These are phyloP conservation scores for Drosophila lutescens DNA, from an alignment of 2,888 invertebrate species.

Conservation along the genomic window DNA sequence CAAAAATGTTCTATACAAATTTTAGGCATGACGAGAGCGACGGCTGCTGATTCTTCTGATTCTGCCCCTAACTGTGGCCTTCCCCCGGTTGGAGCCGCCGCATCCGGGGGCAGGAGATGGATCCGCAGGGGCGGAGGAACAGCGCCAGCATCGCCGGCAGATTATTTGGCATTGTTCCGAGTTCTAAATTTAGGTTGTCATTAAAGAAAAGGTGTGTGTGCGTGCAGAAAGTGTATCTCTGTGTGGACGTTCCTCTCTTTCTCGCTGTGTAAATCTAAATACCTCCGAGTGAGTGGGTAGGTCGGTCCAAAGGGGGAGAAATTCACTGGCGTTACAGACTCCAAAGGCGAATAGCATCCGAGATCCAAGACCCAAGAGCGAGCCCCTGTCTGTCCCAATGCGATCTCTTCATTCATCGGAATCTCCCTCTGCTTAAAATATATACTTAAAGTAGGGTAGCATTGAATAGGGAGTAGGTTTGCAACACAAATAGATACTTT, in stretches of 20 bases:
- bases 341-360: slow-evolving; percentile 23
- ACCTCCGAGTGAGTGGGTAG: slow-evolving; percentile 40
- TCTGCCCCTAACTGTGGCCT: slow-evolving; percentile 49
- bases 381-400: slow-evolving; percentile 10
- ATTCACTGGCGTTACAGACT: slow-evolving; percentile 33
- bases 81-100: slow-evolving; percentile 39
- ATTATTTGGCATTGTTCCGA: slow-evolving; percentile 82
- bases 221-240: slow-evolving; percentile 28
- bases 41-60: slow-evolving; percentile 33
- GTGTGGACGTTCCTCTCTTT: slow-evolving; percentile 15
- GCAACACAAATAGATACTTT: not conserved
- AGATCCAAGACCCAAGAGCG: slow-evolving; percentile 10
- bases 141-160: slow-evolving; percentile 65
- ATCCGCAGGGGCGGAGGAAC: slow-evolving; percentile 16
- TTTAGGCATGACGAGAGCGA: slow-evolving; percentile 47
- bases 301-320: slow-evolving; percentile 52
- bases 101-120: slow-evolving; percentile 16
- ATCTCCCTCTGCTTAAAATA: slow-evolving; percentile 15
- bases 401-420: slow-evolving; percentile 39
- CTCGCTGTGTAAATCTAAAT: not conserved
- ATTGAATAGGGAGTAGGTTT: slow-evolving; percentile 5
- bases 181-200: slow-evolving; percentile 80
- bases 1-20: slow-evolving; percentile 44
- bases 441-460: slow-evolving; percentile 4
- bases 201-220: slow-evolving; percentile 68